Conservation (phyloP, 2,888 invertebrate species). For the Palloptera scutellata region DNA sequence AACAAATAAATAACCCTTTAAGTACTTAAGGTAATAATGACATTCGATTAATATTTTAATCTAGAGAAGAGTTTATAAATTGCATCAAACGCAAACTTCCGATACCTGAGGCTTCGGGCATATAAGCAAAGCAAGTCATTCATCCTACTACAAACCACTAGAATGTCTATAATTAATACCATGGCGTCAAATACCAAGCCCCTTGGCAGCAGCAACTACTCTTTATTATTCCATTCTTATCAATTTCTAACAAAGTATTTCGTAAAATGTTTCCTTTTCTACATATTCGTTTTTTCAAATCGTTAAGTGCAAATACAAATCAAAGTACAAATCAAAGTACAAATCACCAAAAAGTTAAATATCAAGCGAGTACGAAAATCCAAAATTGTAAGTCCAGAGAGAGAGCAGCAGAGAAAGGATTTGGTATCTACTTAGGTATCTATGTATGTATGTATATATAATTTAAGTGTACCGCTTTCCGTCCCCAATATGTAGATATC, state of each 20-base stretch:
- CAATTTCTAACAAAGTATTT: conserved; percentile 1
- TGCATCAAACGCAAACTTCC: conserved; percentile 14
- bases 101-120: neutral
- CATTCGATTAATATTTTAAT: conserved; percentile 34
- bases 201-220: conserved; percentile 24
- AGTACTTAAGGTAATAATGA: conserved; percentile 33
- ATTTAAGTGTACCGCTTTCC: no score
- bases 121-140: neutral
- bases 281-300: no score
- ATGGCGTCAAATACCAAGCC: conserved; percentile 43
- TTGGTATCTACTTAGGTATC: no score
- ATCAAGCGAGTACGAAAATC: no score
- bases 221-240: conserved; percentile 17
- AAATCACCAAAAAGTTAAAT: no score
- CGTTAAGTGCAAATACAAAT: no score
- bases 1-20: conserved; percentile 25
- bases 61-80: conserved; percentile 17
- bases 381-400: no score
- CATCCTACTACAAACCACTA: conserved; percentile 38
- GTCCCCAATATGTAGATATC: no score
- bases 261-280: neutral
- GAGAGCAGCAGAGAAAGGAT: no score
- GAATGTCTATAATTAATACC: conserved; percentile 52
- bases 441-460: no score
- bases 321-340: no score